phyloP scores from a whole-genome alignment of 2,797 vertebrate species.

The Monodelphis domestica region DNA sequence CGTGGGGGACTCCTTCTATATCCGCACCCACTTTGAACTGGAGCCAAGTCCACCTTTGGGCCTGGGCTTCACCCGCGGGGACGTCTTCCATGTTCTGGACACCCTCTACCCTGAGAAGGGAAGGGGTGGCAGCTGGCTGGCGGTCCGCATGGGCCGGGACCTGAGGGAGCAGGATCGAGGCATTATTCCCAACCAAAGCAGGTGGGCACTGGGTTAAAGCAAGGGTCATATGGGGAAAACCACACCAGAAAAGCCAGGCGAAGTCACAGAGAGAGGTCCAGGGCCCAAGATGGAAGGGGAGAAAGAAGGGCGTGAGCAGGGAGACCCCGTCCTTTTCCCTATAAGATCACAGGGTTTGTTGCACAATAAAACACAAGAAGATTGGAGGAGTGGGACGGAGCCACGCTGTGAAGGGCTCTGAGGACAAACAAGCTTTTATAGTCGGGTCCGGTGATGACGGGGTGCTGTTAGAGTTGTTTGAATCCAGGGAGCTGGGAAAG shows the following conservation, averaged over 20 bases:
- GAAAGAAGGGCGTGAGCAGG: background rate
- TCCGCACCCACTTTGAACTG: constrained; percentile 96
- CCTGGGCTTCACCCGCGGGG: constrained; percentile 93
- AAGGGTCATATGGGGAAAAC: background rate
- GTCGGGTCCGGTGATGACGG: too few species aligned
- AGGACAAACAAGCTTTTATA: too few species aligned
- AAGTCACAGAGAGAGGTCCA: background rate
- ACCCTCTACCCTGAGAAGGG: constrained; percentile 93
- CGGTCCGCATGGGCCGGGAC: constrained; percentile 92
- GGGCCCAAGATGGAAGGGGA: background rate
- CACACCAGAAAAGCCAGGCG: background rate
- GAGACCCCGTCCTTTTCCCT: background rate
- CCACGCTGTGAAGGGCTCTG: too few species aligned
- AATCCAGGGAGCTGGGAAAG: too few species aligned
- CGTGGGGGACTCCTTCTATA: constrained; percentile 94
- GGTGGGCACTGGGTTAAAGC: constrained; percentile 41
- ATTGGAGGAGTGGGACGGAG: too few species aligned
- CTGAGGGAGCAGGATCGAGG: constrained; percentile 94
- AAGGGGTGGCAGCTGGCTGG: constrained; percentile 93
- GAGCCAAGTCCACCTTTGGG: constrained; percentile 87
- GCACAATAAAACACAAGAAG: too few species aligned
- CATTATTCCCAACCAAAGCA: constrained; percentile 92
- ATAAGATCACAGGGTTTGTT: too few species aligned
- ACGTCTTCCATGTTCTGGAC: constrained; percentile 96
- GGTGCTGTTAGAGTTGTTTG: too few species aligned